Base-by-base conservation (phyloP, 2,797 vertebrate species). In the Acridotheres tristis region DNA sequence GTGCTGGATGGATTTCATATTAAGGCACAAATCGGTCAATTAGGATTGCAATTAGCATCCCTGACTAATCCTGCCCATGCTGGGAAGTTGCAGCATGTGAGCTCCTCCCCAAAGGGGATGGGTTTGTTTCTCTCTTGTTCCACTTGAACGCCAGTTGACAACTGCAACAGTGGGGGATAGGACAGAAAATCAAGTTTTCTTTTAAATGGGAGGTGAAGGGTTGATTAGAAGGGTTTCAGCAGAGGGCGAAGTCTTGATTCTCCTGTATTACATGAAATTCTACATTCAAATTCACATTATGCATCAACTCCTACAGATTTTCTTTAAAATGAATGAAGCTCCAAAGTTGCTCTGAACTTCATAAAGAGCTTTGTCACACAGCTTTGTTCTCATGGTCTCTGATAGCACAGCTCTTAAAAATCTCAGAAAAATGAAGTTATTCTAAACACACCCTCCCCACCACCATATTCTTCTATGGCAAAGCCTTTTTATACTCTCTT, bases 61-160 rank as follows among this genome's bases (percentile, higher is more conserved):
- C 23, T 97, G 96, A 96, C 94, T 96, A 96, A 97, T 94, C 91
- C 92, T 96, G 89, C 95, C 95, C 95, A 81, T 48, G 53, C 94
- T 90, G 95, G 90, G 84, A 94, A 93, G 93, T 55, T 95, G 93
- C 92, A 95, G 78, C 30, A 5, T 6, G 67, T 23, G 30, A 85
- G 89, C 54, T 92, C 94, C 91, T 94, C 96, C 94, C 83, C 88
- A 82, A 95, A 93, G 92, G 59, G 38, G 81, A 94, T 74, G 87
- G 40, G 83, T 86, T 93, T 93, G 63, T 96, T 95, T 85, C 92
- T 75, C 91, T 95, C 62, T 91, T 89, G 87, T 91, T 93, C 58
- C 42, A 71, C 48, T 85, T 59, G 43, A 77, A 57, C 45, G 48
- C 27, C 63, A 67, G 34, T 47, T 88, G 87, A 94, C 75, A 94